Conservation (phyloP, 2,113 vertebrate species). For the Ascaphus truei region DNA sequence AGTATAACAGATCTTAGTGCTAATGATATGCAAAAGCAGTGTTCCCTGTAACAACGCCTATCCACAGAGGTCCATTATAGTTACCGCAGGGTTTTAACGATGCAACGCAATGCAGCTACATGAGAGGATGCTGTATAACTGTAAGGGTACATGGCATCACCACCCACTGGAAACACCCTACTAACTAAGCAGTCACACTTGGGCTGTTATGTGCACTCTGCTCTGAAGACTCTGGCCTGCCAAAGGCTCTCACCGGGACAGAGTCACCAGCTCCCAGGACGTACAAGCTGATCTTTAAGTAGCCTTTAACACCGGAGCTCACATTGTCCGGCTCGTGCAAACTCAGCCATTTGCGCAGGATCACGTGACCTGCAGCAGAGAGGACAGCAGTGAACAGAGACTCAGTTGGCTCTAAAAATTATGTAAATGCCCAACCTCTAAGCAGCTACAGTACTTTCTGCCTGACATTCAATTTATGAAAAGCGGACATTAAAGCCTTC, state of each 20-base stretch:
- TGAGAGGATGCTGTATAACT: neutral
- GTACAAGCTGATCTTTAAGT: conserved; percentile 52
- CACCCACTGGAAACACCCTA: no score
- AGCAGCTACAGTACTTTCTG: neutral
- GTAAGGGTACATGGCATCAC: no score
- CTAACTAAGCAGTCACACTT: no score
- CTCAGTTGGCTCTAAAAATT: neutral
- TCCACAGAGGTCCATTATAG: no score
- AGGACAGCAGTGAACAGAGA: neutral
- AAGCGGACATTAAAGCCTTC: no score
- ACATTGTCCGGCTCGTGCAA: conserved; percentile 40
- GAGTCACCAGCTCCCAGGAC: conserved; percentile 45
- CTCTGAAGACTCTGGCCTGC: no score
- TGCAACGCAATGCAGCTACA: no score
- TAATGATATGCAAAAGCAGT: no score
- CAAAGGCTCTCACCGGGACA: conserved; percentile 43
- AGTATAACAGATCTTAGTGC: no score
- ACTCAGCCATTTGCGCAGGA: conserved; percentile 57
- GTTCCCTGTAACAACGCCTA: no score
- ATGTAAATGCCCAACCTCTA: neutral
- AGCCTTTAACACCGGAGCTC: conserved; percentile 36
- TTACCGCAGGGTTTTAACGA: no score
- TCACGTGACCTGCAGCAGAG: conserved; percentile 45
- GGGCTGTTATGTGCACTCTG: no score
- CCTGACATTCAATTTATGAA: neutral